These are phyloP conservation scores for Acleris laterana DNA, from an alignment of 2,888 invertebrate species.

Conservation along the genomic window DNA sequence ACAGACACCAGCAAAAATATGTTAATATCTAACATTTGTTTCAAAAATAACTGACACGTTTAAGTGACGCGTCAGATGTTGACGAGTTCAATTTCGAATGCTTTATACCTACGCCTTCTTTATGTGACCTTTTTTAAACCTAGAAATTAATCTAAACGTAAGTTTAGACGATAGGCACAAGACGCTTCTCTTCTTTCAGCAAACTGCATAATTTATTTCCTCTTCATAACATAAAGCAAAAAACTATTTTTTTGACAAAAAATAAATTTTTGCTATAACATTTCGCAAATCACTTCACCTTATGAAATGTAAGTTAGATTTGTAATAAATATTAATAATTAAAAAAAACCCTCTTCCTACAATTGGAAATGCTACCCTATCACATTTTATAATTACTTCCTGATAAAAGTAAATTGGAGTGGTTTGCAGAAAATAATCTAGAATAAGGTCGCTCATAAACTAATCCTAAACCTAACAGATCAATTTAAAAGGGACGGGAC, in stretches of 20 bases:
- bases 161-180: neutral
- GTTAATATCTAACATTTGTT: no score
- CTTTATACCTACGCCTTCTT: neutral
- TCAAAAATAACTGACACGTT: neutral
- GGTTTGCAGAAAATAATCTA: neutral
- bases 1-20: neutral
- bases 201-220: conserved; percentile 5
- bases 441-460: conserved; percentile 1
- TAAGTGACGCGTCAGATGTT: neutral
- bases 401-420: neutral
- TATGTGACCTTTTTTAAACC: neutral
- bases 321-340: neutral
- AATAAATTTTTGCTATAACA: conserved; percentile 1
- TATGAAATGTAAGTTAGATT: no score
- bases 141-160: neutral
- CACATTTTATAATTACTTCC: neutral
- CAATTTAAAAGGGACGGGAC: no score
- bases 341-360: neutral
- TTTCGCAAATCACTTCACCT: neutral
- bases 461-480: neutral
- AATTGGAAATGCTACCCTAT: neutral
- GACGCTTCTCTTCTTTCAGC: conserved; percentile 13
- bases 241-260: neutral
- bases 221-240: neutral
- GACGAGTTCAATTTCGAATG: no score